Evolutionary conservation across 2,113 vertebrate species (phyloP), one percentile per base, ranked within the genome.

Genomic region (Myrmophylax atrothorax): DNA sequence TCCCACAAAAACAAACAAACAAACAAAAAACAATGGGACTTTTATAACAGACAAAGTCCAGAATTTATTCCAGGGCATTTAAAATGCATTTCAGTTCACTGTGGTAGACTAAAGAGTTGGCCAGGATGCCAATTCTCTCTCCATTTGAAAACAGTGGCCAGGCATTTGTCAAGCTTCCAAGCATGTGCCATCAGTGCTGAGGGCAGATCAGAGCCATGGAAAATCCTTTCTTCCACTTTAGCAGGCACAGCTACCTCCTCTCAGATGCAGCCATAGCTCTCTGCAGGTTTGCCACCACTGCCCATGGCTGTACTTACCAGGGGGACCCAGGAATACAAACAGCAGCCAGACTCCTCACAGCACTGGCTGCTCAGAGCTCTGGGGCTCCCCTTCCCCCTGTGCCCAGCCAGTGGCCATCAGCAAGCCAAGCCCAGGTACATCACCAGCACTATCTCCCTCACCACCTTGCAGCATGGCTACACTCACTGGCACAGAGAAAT

Each of bases 141-240:
- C 31, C 49, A 56, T 42, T 47, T 42, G n/a, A 55, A 82, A 77
- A n/a, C 3, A 25, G 8, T 4, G 13, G 18, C 10, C 35, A 59
- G 42, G 50, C 38, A 29, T 77, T 31, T 38, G 23, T 40, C 37
- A 90, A 68, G 55, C 24, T 28, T 66, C 62, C 40, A 69, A 55
- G 28, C 6, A n/a, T 17, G 3, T 24, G 9, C 10, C 28, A 2
- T 33, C 62, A 80, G 38, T 1, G 0, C 19, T 50, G 69, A 37
- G n/a, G 12, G 29, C 3, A 3, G 58, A n/a, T 56, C 46, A 28
- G 33, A 44, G 12, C 31, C 53, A 4, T 3, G 16, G 18, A 70
- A 80, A 88, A 72, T 19, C 16, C 6, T 46, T 66, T 40, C 52
- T 76, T 31, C 73, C 37, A 22, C n/a, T 74, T 59, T 25, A 74